phyloP scores from a whole-genome alignment of 2,888 invertebrate genomes.

The Archaeoteleia sp. region DNA sequence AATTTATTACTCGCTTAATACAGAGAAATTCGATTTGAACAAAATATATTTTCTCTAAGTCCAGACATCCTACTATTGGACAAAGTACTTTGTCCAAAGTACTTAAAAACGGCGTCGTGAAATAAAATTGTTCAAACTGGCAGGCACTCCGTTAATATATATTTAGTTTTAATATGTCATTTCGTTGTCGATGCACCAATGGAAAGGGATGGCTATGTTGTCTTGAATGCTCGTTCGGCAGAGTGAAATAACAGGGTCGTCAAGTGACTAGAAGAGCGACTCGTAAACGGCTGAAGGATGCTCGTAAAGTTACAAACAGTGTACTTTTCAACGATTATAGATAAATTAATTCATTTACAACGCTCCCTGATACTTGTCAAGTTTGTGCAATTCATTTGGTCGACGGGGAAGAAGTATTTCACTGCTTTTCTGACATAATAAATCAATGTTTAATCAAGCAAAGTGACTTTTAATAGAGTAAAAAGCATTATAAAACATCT shows the following conservation, averaged over 20 bases:
- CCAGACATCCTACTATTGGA: too few relatives aligned
- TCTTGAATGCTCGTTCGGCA: constrained; percentile 32
- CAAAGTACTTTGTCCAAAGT: too few relatives aligned
- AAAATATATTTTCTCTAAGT: too few relatives aligned
- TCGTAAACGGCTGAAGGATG: constrained; percentile 32
- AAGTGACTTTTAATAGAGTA: too few relatives aligned
- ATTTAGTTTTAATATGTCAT: constrained; percentile 36
- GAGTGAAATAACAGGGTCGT: constrained; percentile 41
- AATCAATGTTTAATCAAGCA: too few relatives aligned
- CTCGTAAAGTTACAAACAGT: constrained; percentile 33
- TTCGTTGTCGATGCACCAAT: constrained; percentile 25
- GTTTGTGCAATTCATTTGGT: not conserved
- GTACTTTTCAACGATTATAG: constrained; percentile 31
- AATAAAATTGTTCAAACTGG: not conserved
- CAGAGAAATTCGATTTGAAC: too few relatives aligned
- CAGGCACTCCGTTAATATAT: constrained; percentile 31
- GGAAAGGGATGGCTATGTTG: constrained; percentile 25
- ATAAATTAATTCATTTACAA: constrained; percentile 26
- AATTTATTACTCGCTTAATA: too few relatives aligned
- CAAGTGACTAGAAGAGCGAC: constrained; percentile 29
- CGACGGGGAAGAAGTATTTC: not conserved
- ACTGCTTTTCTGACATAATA: not conserved
- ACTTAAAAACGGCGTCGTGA: not conserved
- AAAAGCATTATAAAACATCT: too few relatives aligned
- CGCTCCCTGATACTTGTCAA: not conserved